phyloP scores from a whole-genome alignment of 1,140 invertebrate genomes.

The Bombus affinis region DNA sequence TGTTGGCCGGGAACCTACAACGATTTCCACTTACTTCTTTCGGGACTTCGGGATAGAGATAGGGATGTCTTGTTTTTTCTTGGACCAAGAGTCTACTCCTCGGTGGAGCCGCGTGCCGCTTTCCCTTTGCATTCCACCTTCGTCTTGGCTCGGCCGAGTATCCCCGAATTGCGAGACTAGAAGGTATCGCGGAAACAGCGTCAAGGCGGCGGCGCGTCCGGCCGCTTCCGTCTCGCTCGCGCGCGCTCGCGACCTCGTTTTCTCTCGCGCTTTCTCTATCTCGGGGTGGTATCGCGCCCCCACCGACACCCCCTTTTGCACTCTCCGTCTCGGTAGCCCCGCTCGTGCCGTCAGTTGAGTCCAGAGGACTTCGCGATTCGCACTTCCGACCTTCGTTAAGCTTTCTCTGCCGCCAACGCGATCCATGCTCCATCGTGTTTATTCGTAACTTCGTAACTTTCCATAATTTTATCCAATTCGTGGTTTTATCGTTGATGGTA shows the following conservation, averaged over 20 bases:
- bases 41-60: conserved; percentile 46
- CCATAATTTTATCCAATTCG: too few species aligned
- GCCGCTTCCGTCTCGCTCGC: conserved; percentile 16
- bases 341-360: conserved; percentile 68
- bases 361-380: conserved; percentile 71
- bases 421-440: neutral
- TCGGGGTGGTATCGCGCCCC: conserved; percentile 43
- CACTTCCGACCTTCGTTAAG: conserved; percentile 55
- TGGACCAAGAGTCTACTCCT: neutral
- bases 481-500: too few species aligned
- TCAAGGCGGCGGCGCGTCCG: conserved; percentile 70
- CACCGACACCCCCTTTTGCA: conserved; percentile 46
- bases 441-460: neutral
- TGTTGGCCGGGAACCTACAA: conserved; percentile 63
- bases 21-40: conserved; percentile 71
- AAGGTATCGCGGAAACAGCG: conserved; percentile 57
- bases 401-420: neutral
- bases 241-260: neutral
- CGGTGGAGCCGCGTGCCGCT: neutral
- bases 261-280: conserved; percentile 47
- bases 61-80: conserved; percentile 28
- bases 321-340: conserved; percentile 57
- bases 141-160: conserved; percentile 21
- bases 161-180: conserved; percentile 37
- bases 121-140: conserved; percentile 49